Conservation (phyloP, 2,113 vertebrate species). For the Tympanuchus pallidicinctus region DNA sequence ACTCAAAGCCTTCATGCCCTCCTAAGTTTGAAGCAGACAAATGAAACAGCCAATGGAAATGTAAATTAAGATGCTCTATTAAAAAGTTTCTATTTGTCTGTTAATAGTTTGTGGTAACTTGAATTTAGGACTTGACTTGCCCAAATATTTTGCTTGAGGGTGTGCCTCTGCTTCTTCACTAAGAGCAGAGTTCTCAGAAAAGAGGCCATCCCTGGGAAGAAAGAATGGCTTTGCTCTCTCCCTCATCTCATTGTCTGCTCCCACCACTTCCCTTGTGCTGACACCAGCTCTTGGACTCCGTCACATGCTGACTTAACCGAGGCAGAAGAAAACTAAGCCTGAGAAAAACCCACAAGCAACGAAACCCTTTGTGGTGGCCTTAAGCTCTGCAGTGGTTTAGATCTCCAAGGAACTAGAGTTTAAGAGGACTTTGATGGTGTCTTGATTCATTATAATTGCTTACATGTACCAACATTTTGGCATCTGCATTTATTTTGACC, state of each 20-base stretch:
- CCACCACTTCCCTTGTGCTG: background rate
- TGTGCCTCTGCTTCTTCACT: background rate
- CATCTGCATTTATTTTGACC: background rate
- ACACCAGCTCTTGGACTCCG: background rate
- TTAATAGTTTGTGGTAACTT: background rate
- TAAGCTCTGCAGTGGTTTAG: background rate
- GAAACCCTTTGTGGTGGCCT: background rate
- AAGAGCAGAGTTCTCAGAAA: background rate
- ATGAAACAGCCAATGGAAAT: background rate
- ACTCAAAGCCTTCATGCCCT: background rate
- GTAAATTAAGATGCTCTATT: background rate
- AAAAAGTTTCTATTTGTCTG: background rate
- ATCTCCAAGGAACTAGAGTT: background rate
- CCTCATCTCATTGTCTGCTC: background rate
- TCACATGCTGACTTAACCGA: background rate
- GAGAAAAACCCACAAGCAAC: background rate
- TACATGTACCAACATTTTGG: background rate
- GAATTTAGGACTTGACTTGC: background rate
- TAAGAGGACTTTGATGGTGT: background rate
- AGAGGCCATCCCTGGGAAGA: background rate
- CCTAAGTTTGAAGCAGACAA: background rate
- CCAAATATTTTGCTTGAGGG: background rate
- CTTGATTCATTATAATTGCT: background rate
- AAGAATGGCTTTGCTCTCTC: background rate
- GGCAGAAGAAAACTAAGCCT: background rate